Evolutionary conservation across 1,140 invertebrate genomes (phyloP), one percentile per base, ranked within the genome.

Genomic region (Ephestia elutella): DNA sequence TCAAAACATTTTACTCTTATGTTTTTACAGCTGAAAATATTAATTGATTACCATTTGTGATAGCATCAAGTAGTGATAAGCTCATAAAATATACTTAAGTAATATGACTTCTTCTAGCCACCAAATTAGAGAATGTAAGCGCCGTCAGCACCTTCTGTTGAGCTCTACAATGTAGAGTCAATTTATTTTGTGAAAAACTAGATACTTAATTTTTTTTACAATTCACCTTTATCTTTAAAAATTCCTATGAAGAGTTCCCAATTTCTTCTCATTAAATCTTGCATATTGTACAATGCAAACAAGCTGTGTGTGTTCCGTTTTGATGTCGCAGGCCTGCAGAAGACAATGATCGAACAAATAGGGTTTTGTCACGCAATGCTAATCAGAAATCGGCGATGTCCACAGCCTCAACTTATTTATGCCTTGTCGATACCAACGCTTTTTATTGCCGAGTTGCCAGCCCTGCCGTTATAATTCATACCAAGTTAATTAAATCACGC

Each of bases 301-400:
- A 15, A 18, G 21, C 25, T 71, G 72, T 78, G 70, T 80, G 70
- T 78, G 78, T 73, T 71, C 67, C 65, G 67, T 79, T 74, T 73
- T 73, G 72, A 80, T 73, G 71, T 67, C 62, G 71, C 62, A 64
- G 70, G 68, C 74, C 76, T 80, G 74, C 73, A 66, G 69, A 68
- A 78, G 74, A 84, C 81, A 82, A 84, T 82, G 73, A 80, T 80
- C 73, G 71, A 73, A 84, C 83, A 82, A 86, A 86, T 86, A 86
- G 81, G 67, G 68, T 57, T 78, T 79, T 75, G 81, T 80, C 83
- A 86, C 83, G 83, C 81, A 63, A 82, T 63, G 56, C 57, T 84
- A 86, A 86, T 86, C 83, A 75, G 70, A 55, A 63, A 83, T 86
- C 82, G 73, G 51, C 61, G 63, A 66, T 79, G 78, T 80, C 68